Evolutionary conservation across 2,797 vertebrate genomes (phyloP), one percentile per base, ranked within the genome.

Genomic region (Notolabrus celidotus): DNA sequence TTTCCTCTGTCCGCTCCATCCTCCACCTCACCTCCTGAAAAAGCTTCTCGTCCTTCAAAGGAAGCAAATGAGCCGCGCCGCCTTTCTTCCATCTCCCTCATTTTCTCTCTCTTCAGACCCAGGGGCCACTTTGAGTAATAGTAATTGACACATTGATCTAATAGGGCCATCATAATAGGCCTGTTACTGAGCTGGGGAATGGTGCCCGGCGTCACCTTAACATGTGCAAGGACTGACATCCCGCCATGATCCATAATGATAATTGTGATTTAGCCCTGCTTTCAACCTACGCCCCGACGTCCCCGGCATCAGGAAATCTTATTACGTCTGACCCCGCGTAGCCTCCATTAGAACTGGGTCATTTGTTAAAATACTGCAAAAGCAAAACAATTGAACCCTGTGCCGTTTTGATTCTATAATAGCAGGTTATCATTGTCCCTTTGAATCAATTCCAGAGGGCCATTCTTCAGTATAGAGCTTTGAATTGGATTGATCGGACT

Each of bases 201-300:
- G 91, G 92, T 89, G 90, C 89, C 75, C 86, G 66, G 91, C 91
- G 84, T 93, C 94, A 94, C 93, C 93, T 94, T 92, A 91, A 93
- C 92, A 93, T 94, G 94, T 93, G 92, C 90, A 88, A 79, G 81
- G 87, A 89, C 89, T 91, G 91, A 93, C 93, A 93, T 92, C 88
- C 92, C 86, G 89, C 92, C 92, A 92, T 92, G 91, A 94, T 93
- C 93, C 91, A 93, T 93, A 93, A 94, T 91, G 90, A 90, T 95
- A 94, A 95, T 94, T 93, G 91, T 93, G 93, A 95, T 94, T 94
- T 94, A 94, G 89, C 91, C 89, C 88, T 87, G 92, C 94, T 94
- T 94, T 94, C 91, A 93, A 94, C 93, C 92, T 90, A 87, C 87
- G 87, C 89, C 91, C 86, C 85, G 38, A 78, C 66, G 88, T 93